A percentile compares a stretch with the other conserved stretches of the same genome.
These are phyloP conservation scores for Petrophora chlorosata DNA, from an alignment of 2,888 invertebrate species.

Conservation along the genomic window DNA sequence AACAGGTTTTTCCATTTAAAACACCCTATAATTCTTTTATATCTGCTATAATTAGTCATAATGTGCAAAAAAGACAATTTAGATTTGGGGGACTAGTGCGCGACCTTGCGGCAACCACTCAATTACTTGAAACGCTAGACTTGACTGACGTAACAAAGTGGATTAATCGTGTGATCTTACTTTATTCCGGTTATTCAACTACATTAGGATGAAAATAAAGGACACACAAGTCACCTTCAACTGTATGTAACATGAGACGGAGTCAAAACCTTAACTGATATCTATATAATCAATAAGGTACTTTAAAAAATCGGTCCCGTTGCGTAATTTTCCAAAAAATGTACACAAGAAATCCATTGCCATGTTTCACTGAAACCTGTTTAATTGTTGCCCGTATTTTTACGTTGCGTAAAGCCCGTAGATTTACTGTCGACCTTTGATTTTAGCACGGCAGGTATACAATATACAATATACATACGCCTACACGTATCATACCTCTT, in stretches of 20 bases:
- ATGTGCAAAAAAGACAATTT: conserved; percentile 17
- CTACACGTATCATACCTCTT: conserved; percentile 17
- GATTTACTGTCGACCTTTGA: conserved; percentile 21
- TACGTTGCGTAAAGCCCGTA: conserved; percentile 2
- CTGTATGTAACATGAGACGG: background rate
- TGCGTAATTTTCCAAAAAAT: conserved; percentile 10
- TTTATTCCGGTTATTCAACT: conserved; percentile 31
- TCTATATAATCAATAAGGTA: background rate
- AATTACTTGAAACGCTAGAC: conserved; percentile 34
- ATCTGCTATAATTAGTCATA: conserved; percentile 1
- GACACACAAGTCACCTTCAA: background rate
- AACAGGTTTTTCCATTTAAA: background rate
- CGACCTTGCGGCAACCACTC: conserved; percentile 34
- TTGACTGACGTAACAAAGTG: conserved; percentile 30
- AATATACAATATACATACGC: too few relatives aligned
- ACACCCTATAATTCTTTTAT: background rate
- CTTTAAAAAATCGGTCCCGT: background rate
- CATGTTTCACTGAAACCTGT: conserved; percentile 10
- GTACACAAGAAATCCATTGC: conserved; percentile 6
- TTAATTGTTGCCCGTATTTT: conserved; percentile 6
- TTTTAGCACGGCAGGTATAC: conserved; percentile 20
- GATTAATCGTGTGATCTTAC: conserved; percentile 38
- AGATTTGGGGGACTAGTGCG: conserved; percentile 18
- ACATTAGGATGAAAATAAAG: conserved; percentile 18
- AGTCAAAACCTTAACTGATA: background rate